Evolutionary conservation across 2,888 invertebrate genomes (phyloP), one percentile per base, ranked within the genome.

Genomic region (Apodemia mormo): DNA sequence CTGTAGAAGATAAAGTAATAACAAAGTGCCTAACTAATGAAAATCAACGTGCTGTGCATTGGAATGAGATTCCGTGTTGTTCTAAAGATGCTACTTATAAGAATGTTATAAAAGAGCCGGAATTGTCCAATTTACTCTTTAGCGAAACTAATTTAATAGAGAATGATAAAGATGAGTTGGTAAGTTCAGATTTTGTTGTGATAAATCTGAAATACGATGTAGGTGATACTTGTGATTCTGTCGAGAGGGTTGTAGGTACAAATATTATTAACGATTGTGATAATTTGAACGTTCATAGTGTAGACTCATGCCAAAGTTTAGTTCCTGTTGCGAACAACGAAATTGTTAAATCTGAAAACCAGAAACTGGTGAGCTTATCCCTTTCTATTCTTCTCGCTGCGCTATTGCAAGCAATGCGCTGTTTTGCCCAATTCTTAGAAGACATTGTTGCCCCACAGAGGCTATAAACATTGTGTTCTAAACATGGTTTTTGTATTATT

Each of bases 361-460:
- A 92, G 79, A 94, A 94, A 83, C 81, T 95, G 77, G 93, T 95
- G 66, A 95, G 95, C 74, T 82, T 95, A 69, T 95, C 95, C 30
- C 81, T 95, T 52, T 95, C 95, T 65, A 90, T 95, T 75, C 85
- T 95, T 22, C 87, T 95, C 66, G 95, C 95, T 30, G 95, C 95
- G 43, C 81, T 95, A 78, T 79, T 95, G 52, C 95, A 95, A 83
- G 95, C 95, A 75, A 94, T 95, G 84, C 93, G 94, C 72, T 95
- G 95, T 82, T 93, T 95, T 78, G 94, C 95, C 64, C 94, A 94
- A 83, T 93, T 95, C 79, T 87, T 95, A 77, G 95, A 95, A 79
- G 94, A 95, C 78, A 94, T 93, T 80, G 93, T 93, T 71, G 83
- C 92, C 70, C 93, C 93, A 71, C 93, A 92, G 79, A 84, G 91